Conservation (phyloP, 2,113 vertebrate species). For the Tetrao urogallus region DNA sequence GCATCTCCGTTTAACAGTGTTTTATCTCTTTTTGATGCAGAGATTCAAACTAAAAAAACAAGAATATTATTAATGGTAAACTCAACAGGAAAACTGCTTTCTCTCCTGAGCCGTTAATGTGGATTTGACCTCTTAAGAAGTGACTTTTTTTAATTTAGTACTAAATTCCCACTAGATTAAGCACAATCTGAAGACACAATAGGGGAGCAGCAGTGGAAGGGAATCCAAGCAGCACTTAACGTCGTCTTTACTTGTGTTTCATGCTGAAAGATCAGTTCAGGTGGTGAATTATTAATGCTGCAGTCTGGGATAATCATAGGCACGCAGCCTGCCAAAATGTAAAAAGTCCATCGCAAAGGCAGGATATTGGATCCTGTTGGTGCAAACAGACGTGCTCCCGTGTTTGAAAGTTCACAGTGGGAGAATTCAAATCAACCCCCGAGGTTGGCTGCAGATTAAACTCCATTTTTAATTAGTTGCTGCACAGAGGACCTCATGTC, state of each 20-base stretch:
- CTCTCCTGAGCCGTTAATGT: neutral
- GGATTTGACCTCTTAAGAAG: constrained; percentile 1
- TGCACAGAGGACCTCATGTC: neutral
- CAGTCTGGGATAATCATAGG: constrained; percentile 42
- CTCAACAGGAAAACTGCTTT: neutral
- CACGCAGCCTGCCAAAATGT: constrained; percentile 21
- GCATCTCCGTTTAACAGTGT: neutral
- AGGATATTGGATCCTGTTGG: constrained; percentile 42
- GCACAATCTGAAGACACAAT: constrained; percentile 37
- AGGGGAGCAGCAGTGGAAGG: constrained; percentile 21
- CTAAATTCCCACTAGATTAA: constrained; percentile 42
- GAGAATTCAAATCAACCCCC: constrained; percentile 50
- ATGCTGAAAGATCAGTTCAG: constrained; percentile 57
- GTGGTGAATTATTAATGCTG: constrained; percentile 69
- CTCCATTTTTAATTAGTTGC: constrained; percentile 58
- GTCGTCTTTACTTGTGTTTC: constrained; percentile 57
- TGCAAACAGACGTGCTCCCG: constrained; percentile 41
- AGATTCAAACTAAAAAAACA: neutral
- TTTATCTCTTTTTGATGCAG: neutral
- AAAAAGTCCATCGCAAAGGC: neutral
- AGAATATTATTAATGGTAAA: neutral
- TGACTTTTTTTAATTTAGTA: constrained; percentile 31
- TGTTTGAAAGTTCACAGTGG: constrained; percentile 54
- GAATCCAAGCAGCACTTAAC: constrained; percentile 54
- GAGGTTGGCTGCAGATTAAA: constrained; percentile 42